phyloP scores from a whole-genome alignment of 2,113 vertebrate species.

The Acrocephalus arundinaceus region DNA sequence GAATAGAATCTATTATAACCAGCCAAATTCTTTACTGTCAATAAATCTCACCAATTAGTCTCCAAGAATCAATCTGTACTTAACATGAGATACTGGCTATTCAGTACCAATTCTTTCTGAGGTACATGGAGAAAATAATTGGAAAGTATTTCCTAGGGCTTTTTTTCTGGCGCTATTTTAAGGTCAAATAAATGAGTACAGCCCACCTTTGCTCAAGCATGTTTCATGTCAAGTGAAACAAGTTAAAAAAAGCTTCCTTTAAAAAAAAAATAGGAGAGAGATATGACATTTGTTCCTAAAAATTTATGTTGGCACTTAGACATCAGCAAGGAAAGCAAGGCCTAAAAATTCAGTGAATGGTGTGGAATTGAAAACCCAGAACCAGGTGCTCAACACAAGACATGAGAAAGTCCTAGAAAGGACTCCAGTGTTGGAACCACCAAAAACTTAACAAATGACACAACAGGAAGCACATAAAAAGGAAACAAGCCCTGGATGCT shows the following conservation, averaged over 20 bases:
- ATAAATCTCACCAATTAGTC: slow-evolving; percentile 37
- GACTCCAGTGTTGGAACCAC: not conserved
- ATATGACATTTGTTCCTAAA: not conserved
- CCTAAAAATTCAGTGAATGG: not conserved
- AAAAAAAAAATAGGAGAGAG: not conserved
- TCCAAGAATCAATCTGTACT: slow-evolving; percentile 37
- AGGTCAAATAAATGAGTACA: not conserved
- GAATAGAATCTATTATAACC: not conserved
- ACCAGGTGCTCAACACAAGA: not conserved
- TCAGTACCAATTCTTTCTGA: not conserved
- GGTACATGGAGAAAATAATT: not conserved
- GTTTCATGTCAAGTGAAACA: not conserved
- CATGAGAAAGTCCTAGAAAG: not conserved
- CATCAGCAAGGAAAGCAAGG: not conserved
- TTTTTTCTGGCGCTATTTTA: not conserved
- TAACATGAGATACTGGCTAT: not conserved
- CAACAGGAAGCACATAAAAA: not conserved
- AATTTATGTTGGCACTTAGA: not conserved
- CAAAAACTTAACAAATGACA: not conserved
- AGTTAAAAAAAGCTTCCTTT: not conserved
- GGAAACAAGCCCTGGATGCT: not conserved
- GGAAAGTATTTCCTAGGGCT: not conserved
- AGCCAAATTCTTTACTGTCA: not conserved
- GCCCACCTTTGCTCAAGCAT: not conserved
- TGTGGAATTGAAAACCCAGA: not conserved